Conservation (phyloP, 37 sponge, comb jelly and placozoan species). For the Amphimedon queenslandica region DNA sequence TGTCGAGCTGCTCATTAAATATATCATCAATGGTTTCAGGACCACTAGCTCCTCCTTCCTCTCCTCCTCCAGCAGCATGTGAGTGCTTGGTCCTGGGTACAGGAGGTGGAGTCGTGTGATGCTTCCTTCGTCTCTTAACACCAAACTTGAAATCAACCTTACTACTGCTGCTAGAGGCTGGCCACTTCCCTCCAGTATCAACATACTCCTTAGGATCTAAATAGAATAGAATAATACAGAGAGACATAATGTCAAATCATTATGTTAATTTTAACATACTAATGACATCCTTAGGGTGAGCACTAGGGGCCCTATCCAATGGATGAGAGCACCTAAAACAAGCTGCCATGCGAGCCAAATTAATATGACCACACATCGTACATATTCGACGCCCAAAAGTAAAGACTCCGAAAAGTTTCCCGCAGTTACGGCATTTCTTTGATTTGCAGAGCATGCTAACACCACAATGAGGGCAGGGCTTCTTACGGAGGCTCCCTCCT, state of each 20-base stretch:
- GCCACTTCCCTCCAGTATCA: background rate
- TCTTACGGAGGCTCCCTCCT: conserved; percentile 20
- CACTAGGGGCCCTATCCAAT: conserved; percentile 42
- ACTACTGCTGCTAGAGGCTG: background rate
- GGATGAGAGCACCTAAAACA: conserved; percentile 34
- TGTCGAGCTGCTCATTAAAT: no score
- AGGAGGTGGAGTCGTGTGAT: conserved; percentile 12
- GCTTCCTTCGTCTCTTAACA: conserved; percentile 7
- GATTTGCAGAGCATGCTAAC: conserved; percentile 20
- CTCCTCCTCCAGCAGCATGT: no score
- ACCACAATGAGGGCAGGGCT: conserved; percentile 54
- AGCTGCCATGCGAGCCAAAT: conserved; percentile 39
- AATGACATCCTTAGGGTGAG: conserved; percentile 22
- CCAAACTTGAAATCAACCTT: conserved; percentile 32
- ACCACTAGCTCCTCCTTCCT: no score
- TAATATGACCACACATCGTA: conserved; percentile 34
- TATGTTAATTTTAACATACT: background rate
- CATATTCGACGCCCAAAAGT: conserved; percentile 48
- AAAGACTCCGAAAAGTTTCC: conserved; percentile 57
- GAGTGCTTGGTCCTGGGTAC: background rate
- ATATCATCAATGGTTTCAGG: no score
- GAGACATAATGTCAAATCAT: no score
- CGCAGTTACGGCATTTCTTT: conserved; percentile 50
- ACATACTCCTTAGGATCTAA: no score
- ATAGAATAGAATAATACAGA: no score